Evolutionary conservation across 30 jellyfish, hydroid and myxozoan species (phyloP).

Genomic region (Hydra vulgaris): DNA sequence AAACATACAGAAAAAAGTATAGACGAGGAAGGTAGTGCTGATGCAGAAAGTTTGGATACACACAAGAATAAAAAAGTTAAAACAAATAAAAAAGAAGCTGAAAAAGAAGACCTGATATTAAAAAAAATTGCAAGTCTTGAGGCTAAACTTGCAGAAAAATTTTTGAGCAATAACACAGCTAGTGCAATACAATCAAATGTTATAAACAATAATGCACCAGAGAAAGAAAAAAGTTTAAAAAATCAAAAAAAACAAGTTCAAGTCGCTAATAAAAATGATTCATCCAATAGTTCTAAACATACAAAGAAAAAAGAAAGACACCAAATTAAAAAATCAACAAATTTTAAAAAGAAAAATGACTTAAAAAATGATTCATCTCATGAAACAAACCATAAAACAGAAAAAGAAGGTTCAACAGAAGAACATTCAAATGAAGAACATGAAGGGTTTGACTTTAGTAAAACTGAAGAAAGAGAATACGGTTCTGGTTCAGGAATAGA

Average conservation of each 20-base stretch:
- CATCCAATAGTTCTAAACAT: background rate
- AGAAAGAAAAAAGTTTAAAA: background rate
- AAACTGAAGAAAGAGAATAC: background rate
- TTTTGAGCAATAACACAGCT: background rate
- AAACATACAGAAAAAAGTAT: background rate
- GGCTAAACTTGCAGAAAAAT: constrained; percentile 8
- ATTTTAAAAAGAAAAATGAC: background rate
- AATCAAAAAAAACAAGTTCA: background rate
- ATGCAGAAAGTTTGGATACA: background rate
- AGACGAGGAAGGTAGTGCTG: background rate
- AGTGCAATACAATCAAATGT: background rate
- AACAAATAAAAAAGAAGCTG: background rate
- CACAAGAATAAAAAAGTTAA: background rate
- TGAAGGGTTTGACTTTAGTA: constrained; percentile 6
- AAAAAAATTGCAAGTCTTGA: constrained; percentile 16
- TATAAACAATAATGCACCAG: background rate
- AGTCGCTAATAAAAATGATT: background rate
- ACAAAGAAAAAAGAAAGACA: background rate
- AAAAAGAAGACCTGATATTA: constrained; percentile 12
- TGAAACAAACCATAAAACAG: constrained; percentile 1
- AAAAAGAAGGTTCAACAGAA: constrained; percentile 4
- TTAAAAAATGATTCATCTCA: background rate
- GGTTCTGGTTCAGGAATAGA: constrained; percentile 27
- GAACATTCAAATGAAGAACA: too few species aligned
- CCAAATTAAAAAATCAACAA: background rate